phyloP scores from a whole-genome alignment of 2,888 invertebrate genomes.

The Phortica okadai region DNA sequence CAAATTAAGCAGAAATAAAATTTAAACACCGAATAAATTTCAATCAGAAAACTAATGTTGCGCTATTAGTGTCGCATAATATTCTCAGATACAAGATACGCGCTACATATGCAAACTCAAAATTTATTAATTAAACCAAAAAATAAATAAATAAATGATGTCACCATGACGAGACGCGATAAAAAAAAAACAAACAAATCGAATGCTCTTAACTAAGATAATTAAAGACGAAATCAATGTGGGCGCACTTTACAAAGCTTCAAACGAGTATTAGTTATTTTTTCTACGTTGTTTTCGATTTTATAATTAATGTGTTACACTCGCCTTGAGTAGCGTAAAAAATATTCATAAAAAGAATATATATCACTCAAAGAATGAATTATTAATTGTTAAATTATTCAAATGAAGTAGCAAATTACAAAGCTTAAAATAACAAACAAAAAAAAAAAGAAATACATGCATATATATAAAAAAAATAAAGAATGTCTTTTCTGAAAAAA shows the following conservation, averaged over 20 bases:
- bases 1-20: constrained; percentile 21
- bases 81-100: constrained; percentile 11
- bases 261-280: background rate
- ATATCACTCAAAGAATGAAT: constrained; percentile 24
- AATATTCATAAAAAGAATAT: background rate
- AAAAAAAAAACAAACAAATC: constrained; percentile 6
- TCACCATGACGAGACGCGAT: background rate
- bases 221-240: background rate
- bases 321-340: constrained; percentile 25
- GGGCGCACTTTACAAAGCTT: background rate
- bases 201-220: background rate
- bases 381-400: constrained; percentile 69
- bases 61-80: constrained; percentile 30
- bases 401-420: constrained; percentile 55
- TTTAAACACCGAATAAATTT: constrained; percentile 67
- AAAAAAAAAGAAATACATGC: background rate
- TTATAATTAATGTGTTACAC: constrained; percentile 5
- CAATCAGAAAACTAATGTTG: constrained; percentile 60
- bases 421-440: background rate
- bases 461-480: no score
- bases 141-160: background rate
- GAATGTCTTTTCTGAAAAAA: background rate
- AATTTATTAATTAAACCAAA: constrained; percentile 18
- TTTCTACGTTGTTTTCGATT: background rate
- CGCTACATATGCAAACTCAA: background rate